Conservation (phyloP, 2,113 vertebrate genomes). For the Rhea pennata region DNA sequence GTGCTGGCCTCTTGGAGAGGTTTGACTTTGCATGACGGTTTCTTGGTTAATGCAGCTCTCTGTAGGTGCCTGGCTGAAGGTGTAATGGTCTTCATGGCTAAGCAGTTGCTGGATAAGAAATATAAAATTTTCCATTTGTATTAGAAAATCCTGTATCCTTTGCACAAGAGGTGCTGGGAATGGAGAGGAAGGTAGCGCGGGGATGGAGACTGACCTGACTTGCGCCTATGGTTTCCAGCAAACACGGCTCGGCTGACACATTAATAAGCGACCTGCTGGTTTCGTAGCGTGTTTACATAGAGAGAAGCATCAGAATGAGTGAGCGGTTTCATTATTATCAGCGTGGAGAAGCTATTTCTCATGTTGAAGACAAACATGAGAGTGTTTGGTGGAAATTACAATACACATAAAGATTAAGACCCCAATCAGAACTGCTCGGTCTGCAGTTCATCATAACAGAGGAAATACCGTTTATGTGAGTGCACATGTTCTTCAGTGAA, state of each 20-base stretch:
- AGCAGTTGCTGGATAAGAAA: not conserved
- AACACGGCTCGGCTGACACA: not conserved
- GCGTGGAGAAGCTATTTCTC: not conserved
- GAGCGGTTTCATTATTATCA: slow-evolving; percentile 24
- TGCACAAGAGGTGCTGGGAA: not conserved
- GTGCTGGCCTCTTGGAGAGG: not conserved
- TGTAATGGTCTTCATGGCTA: not conserved
- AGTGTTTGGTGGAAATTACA: not conserved
- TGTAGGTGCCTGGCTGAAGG: not conserved
- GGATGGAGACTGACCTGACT: not conserved
- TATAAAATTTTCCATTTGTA: not conserved
- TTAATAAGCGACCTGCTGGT: not conserved
- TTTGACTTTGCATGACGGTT: not conserved
- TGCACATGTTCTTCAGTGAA: not conserved
- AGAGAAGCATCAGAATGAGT: slow-evolving; percentile 11
- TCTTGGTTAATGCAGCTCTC: not conserved
- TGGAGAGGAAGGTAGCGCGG: not conserved
- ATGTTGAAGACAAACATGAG: not conserved
- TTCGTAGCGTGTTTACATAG: not conserved
- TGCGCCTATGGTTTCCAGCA: not conserved
- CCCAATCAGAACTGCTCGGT: not conserved
- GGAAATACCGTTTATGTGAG: not conserved
- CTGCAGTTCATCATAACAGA: not conserved
- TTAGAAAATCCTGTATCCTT: not conserved
- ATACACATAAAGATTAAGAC: not conserved